These are phyloP conservation scores for Plagodis pulveraria DNA, from an alignment of 2,888 invertebrate species.

Conservation along the genomic window DNA sequence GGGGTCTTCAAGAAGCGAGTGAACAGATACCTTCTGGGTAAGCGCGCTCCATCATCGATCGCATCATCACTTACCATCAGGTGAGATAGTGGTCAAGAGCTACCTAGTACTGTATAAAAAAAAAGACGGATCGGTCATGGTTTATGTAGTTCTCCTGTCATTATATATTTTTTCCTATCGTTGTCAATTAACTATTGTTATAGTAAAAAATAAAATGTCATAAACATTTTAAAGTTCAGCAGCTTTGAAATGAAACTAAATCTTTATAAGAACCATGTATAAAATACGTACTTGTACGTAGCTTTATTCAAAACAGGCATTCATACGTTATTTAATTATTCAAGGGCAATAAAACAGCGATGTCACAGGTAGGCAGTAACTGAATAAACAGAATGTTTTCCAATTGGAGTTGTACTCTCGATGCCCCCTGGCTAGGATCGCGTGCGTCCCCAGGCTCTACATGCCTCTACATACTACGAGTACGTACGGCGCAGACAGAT, in stretches of 20 bases:
- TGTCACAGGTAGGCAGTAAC: constrained; percentile 38
- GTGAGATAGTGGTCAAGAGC: too few species aligned
- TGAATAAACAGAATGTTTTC: constrained; percentile 41
- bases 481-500: constrained; percentile 59
- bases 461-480: constrained; percentile 40
- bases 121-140: too few species aligned
- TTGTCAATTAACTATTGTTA: too few species aligned
- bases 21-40: too few species aligned
- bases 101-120: too few species aligned
- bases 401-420: constrained; percentile 38
- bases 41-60: too few species aligned
- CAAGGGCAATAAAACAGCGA: constrained; percentile 36
- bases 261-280: constrained; percentile 2
- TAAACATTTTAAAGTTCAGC: not conserved
- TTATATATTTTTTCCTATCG: too few species aligned
- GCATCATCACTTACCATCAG: too few species aligned
- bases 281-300: constrained; percentile 2
- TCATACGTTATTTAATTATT: constrained; percentile 36
- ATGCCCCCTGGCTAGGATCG: constrained; percentile 49
- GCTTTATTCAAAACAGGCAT: constrained; percentile 24
- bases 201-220: too few species aligned
- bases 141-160: too few species aligned
- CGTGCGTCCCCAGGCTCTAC: constrained; percentile 42
- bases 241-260: constrained; percentile 4
- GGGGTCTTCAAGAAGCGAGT: too few species aligned